These are phyloP conservation scores for Tyria jacobaeae DNA, from an alignment of 2,888 invertebrate genomes.

Conservation along the genomic window DNA sequence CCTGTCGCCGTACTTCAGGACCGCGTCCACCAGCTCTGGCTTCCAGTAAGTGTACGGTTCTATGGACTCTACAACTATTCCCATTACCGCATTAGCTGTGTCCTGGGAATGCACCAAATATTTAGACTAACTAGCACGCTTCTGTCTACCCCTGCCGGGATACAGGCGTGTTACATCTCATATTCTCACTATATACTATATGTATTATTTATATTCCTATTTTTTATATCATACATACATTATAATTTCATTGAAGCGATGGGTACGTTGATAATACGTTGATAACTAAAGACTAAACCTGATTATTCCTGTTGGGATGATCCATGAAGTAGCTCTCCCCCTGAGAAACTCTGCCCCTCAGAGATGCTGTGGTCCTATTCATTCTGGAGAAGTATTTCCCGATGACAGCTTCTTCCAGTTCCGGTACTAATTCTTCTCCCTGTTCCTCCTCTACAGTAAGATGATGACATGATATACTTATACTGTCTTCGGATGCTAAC, in stretches of 20 bases:
- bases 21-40: slow-evolving; percentile 84
- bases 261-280: no score
- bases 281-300: no score
- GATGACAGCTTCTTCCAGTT: slow-evolving; percentile 64
- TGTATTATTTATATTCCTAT: no score
- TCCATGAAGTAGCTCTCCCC: slow-evolving; percentile 77
- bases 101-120: slow-evolving; percentile 68
- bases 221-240: no score
- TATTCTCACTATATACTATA: no score
- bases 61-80: slow-evolving; percentile 86
- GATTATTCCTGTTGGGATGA: slow-evolving; percentile 73
- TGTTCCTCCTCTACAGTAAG: slow-evolving; percentile 39
- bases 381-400: slow-evolving; percentile 66
- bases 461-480: no score
- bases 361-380: slow-evolving; percentile 62
- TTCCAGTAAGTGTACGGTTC: slow-evolving; percentile 87
- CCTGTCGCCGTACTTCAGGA: slow-evolving; percentile 88
- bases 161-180: no score
- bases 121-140: no score
- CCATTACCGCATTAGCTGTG: slow-evolving; percentile 85
- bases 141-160: no score
- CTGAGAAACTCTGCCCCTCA: slow-evolving; percentile 75
- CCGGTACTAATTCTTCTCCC: slow-evolving; percentile 61
- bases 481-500: no score
- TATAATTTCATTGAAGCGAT: neutral